A percentile compares a stretch with the other conserved stretches of the same genome.
Conservation (phyloP, 2,113 vertebrate genomes). For the Colossoma macropomum region DNA sequence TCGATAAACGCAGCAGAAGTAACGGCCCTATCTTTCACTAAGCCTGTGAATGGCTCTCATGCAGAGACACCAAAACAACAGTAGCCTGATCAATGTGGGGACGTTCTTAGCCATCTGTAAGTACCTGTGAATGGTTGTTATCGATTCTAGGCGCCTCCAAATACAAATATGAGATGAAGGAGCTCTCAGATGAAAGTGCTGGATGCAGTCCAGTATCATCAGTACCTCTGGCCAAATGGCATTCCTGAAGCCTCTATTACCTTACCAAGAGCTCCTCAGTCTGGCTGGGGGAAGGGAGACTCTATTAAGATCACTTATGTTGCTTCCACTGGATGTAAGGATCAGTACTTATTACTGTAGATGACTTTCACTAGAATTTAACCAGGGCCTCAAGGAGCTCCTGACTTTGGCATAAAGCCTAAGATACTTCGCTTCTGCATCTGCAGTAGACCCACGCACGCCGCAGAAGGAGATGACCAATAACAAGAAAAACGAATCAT, state of each 20-base stretch:
- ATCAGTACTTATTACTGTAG: slow-evolving; percentile 1
- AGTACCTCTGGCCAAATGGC: slow-evolving; percentile 37
- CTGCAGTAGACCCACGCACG: neutral
- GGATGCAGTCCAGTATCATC: slow-evolving; percentile 38
- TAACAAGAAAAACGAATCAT: neutral
- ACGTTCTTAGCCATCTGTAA: slow-evolving; percentile 33
- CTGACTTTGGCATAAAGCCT: neutral
- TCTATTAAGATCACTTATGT: slow-evolving; percentile 16
- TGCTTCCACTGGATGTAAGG: slow-evolving; percentile 10
- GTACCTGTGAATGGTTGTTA: slow-evolving; percentile 34
- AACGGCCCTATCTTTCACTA: neutral
- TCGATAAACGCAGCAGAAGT: slow-evolving; percentile 14
- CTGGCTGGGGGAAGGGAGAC: neutral
- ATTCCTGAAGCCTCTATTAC: slow-evolving; percentile 32
- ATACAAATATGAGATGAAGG: slow-evolving; percentile 46
- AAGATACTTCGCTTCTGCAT: neutral
- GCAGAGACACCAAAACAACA: neutral
- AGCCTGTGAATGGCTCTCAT: slow-evolving; percentile 2
- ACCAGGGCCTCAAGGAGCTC: neutral
- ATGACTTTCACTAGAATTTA: neutral
- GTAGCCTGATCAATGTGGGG: neutral
- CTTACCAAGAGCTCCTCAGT: slow-evolving; percentile 8
- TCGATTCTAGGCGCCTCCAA: slow-evolving; percentile 8
- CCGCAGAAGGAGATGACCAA: neutral
- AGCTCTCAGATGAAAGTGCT: slow-evolving; percentile 46